A percentile compares a stretch with the other conserved stretches of the same genome.
Conservation (phyloP, 2,797 vertebrate genomes). For the Pteropus rufus region DNA sequence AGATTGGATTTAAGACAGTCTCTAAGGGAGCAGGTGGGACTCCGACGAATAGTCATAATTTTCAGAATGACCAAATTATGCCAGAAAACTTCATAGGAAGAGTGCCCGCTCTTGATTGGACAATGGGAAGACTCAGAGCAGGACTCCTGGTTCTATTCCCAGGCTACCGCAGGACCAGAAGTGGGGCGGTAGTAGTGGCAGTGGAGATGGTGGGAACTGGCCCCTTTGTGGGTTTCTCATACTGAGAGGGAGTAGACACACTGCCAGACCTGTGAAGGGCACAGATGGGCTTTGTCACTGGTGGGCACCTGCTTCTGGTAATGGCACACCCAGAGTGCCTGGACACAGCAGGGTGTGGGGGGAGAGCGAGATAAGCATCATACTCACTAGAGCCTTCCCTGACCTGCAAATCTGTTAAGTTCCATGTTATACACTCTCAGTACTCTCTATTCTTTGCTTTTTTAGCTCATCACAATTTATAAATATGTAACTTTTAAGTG, state of each 20-base stretch:
- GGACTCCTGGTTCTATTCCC: neutral
- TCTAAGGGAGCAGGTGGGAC: neutral
- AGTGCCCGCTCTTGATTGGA: neutral
- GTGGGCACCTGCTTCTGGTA: neutral
- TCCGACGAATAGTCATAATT: neutral
- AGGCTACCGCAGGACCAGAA: neutral
- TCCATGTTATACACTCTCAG: neutral
- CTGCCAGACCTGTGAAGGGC: neutral
- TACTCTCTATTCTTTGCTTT: neutral
- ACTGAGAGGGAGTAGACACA: rapidly evolving
- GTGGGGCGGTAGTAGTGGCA: too few relatives aligned
- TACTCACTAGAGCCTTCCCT: neutral
- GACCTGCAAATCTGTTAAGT: neutral
- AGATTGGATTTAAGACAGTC: neutral
- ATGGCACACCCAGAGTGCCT: rapidly evolving
- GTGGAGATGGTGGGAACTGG: rapidly evolving
- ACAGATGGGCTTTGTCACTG: neutral
- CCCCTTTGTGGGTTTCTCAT: neutral
- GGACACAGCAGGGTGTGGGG: neutral
- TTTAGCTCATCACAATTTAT: neutral
- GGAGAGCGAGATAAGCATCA: neutral
- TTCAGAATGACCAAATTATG: neutral
- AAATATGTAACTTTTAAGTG: neutral
- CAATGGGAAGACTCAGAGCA: neutral
- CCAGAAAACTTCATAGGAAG: neutral